phyloP scores from a whole-genome alignment of 1,140 invertebrate genomes.

The Nebria ingens region DNA sequence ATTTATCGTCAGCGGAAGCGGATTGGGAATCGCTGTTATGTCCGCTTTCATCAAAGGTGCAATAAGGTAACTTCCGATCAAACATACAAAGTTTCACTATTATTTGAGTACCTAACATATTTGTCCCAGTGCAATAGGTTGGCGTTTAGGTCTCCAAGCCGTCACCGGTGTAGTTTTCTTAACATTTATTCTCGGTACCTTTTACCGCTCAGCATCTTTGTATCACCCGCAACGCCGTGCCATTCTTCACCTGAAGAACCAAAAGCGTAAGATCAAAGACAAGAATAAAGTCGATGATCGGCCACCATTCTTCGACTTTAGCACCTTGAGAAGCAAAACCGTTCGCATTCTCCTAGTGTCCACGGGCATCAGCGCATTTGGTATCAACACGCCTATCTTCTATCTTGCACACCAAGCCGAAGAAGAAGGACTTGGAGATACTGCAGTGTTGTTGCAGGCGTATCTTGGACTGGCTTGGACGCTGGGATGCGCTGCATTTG shows the following conservation, averaged over 20 bases:
- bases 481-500: conserved; percentile 69
- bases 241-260: conserved; percentile 83
- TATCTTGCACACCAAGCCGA: conserved; percentile 70
- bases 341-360: conserved; percentile 73
- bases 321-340: conserved; percentile 70
- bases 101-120: conserved; percentile 1
- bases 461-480: conserved; percentile 76
- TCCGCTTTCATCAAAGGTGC: conserved; percentile 67
- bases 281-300: conserved; percentile 64
- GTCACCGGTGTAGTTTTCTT: conserved; percentile 73
- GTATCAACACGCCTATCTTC: conserved; percentile 79
- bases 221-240: conserved; percentile 83
- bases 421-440: conserved; percentile 59
- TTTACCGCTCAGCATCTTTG: conserved; percentile 79
- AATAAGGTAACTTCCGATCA: conserved; percentile 57
- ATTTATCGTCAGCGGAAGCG: conserved; percentile 74
- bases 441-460: conserved; percentile 59
- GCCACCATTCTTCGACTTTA: conserved; percentile 77
- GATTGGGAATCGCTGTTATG: conserved; percentile 74
- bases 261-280: conserved; percentile 73
- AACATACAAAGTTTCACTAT: conserved; percentile 13
- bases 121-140: conserved; percentile 65
- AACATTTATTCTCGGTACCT: conserved; percentile 78
- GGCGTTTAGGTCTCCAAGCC: conserved; percentile 75
- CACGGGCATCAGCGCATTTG: conserved; percentile 62